phyloP scores from a whole-genome alignment of 2,888 invertebrate genomes.

The Dasypogon diadema region DNA sequence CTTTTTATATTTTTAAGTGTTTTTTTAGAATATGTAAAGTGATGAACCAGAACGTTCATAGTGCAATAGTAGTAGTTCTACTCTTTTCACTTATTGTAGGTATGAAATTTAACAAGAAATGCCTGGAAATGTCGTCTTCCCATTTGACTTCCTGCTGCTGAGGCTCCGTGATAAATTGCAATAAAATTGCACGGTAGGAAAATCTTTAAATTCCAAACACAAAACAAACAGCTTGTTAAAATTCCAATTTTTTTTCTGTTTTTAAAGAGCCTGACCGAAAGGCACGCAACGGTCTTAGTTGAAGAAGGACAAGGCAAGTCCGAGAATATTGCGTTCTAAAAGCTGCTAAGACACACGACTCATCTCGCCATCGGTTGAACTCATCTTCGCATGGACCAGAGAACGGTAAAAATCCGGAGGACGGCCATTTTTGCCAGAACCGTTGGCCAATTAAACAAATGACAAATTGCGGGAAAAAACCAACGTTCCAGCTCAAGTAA shows the following conservation, averaged over 20 bases:
- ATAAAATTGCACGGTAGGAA: slow-evolving; percentile 23
- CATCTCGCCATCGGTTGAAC: not conserved
- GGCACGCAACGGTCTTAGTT: not conserved
- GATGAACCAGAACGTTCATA: no score
- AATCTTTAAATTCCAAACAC: slow-evolving; percentile 34
- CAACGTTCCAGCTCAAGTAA: slow-evolving; percentile 19
- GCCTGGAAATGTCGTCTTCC: not conserved
- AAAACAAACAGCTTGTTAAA: slow-evolving; percentile 48
- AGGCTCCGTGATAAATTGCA: slow-evolving; percentile 1
- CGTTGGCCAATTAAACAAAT: slow-evolving; percentile 62
- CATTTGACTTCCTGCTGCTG: not conserved
- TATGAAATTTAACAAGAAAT: no score
- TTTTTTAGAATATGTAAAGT: no score
- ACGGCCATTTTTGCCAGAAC: slow-evolving; percentile 49
- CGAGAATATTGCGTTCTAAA: slow-evolving; percentile 1
- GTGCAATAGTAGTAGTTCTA: no score
- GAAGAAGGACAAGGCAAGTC: not conserved
- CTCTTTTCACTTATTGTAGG: no score
- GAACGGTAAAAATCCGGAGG: not conserved
- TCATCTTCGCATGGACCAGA: not conserved
- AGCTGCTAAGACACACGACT: slow-evolving; percentile 22
- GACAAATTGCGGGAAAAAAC: slow-evolving; percentile 60
- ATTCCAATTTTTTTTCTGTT: slow-evolving; percentile 29
- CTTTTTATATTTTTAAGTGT: no score
- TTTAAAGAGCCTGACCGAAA: not conserved